Conservation (phyloP, 2,888 invertebrate species). For the Patella depressa region DNA sequence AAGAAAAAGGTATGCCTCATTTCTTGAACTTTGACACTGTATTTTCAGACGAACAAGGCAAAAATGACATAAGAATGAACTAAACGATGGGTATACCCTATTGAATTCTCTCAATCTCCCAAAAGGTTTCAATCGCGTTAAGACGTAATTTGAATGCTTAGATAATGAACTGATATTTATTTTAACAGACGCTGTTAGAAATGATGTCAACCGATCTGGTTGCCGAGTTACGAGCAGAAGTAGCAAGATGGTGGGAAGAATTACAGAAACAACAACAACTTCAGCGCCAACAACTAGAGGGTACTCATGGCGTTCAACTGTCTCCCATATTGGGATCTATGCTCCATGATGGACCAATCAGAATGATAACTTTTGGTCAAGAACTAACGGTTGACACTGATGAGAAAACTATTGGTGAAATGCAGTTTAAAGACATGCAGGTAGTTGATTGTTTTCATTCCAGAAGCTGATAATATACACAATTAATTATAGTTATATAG, state of each 20-base stretch:
- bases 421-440: constrained; percentile 95
- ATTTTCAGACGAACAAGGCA: too few species aligned
- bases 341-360: constrained; percentile 85
- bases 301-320: constrained; percentile 50
- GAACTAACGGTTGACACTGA: constrained; percentile 93
- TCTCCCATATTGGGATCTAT: constrained; percentile 79
- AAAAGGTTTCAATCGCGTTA: too few species aligned
- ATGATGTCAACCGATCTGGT: constrained; percentile 89
- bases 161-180: not conserved
- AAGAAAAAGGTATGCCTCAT: too few species aligned
- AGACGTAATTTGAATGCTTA: too few species aligned
- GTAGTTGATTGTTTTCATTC: constrained; percentile 70
- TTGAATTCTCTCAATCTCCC: too few species aligned
- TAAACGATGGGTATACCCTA: too few species aligned
- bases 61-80: too few species aligned
- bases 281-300: constrained; percentile 52
- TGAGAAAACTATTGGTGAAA: constrained; percentile 89
- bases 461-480: not conserved
- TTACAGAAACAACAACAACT: constrained; percentile 65
- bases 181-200: constrained; percentile 78
- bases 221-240: constrained; percentile 92
- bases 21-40: too few species aligned
- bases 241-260: constrained; percentile 93
- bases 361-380: constrained; percentile 92
- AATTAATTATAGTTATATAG: too few species aligned